Conservation (phyloP, 1,140 invertebrate genomes). For the Stratiolaelaps scimitus region DNA sequence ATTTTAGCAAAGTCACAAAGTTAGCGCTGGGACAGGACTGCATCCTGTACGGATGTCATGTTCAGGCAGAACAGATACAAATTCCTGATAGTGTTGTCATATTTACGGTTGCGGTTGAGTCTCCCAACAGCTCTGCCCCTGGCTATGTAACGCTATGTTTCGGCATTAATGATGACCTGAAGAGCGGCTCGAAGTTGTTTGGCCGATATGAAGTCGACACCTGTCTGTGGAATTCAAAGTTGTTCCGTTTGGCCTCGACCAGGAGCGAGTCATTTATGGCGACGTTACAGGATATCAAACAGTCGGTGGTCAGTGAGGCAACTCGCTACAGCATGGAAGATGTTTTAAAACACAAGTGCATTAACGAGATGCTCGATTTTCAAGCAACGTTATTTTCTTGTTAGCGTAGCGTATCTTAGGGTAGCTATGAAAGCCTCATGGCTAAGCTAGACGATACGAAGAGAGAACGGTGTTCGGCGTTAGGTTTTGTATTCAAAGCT, state of each 20-base stretch:
- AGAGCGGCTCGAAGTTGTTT: conserved; percentile 35
- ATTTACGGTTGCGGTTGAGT: conserved; percentile 41
- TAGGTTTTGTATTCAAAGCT: too few relatives aligned
- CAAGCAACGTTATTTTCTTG: background rate
- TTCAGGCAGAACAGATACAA: conserved; percentile 30
- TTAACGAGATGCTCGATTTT: conserved; percentile 5
- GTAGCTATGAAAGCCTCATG: too few relatives aligned
- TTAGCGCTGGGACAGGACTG: conserved; percentile 38
- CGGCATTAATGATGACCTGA: conserved; percentile 42
- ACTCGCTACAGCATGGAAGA: conserved; percentile 19
- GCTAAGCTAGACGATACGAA: too few relatives aligned
- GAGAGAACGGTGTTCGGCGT: too few relatives aligned
- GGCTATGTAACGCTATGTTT: conserved; percentile 42
- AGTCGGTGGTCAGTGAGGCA: background rate
- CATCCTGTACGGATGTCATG: conserved; percentile 42
- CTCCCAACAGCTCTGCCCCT: background rate
- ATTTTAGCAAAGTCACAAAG: conserved; percentile 37
- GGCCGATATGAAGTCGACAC: conserved; percentile 11
- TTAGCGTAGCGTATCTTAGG: too few relatives aligned
- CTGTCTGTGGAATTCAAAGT: conserved; percentile 40
- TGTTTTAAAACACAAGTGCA: conserved; percentile 25
- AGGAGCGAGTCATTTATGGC: conserved; percentile 39
- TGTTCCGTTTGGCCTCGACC: conserved; percentile 39
- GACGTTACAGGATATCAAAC: conserved; percentile 6
- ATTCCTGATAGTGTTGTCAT: conserved; percentile 41